A percentile compares a stretch with the other conserved stretches of the same genome.
Conservation (phyloP, 2,113 vertebrate species). For the Nettapus auritus region DNA sequence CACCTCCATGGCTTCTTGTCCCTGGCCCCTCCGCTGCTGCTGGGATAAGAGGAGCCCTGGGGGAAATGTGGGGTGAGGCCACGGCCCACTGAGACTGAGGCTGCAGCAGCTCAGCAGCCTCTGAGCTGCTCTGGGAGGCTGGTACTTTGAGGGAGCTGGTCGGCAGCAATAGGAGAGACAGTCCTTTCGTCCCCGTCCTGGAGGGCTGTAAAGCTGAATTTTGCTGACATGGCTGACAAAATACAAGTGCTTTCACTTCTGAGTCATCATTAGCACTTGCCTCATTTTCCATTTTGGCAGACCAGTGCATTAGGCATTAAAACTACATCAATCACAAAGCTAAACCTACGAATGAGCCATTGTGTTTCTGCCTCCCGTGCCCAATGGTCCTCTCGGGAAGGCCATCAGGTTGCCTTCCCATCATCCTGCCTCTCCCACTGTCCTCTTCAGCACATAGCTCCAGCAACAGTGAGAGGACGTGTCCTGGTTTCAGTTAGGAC, state of each 20-base stretch:
- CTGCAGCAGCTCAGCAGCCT: not conserved
- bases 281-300: not conserved
- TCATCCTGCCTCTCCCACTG: not conserved
- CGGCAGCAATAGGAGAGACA: not conserved
- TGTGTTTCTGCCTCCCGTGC: not conserved
- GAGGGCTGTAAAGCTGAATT: not conserved
- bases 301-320: not conserved
- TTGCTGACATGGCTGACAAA: not conserved
- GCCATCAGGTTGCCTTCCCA: not conserved
- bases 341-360: not conserved
- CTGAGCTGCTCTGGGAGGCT: not conserved
- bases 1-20: no score
- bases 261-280: not conserved
- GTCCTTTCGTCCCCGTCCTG: not conserved
- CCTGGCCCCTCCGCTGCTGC: no score
- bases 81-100: not conserved
- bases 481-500: no score
- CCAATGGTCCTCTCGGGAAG: not conserved
- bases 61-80: not conserved
- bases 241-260: not conserved
- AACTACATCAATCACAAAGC: not conserved
- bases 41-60: not conserved
- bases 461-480: not conserved
- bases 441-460: not conserved
- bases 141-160: not conserved